Evolutionary conservation across 2,888 invertebrate genomes (phyloP).

Genomic region (Deroplatys truncata): DNA sequence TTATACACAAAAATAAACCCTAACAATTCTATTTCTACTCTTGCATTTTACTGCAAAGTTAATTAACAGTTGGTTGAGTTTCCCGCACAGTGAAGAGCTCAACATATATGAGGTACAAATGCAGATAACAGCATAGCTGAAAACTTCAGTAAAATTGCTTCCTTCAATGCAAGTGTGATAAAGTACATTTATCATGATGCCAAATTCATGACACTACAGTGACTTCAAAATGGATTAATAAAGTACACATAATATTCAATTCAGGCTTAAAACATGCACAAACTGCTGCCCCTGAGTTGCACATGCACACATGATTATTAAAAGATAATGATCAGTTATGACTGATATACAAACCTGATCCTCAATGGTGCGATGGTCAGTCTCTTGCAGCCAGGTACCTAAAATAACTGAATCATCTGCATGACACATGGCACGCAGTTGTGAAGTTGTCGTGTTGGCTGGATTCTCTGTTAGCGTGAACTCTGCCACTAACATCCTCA

Average conservation of each 20-base stretch:
- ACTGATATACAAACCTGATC: conserved; percentile 69
- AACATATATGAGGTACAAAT: not conserved
- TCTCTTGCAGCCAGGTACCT: conserved; percentile 93
- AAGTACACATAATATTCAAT: not conserved
- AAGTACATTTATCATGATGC: not conserved
- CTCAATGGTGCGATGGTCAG: conserved; percentile 93
- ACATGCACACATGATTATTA: not conserved
- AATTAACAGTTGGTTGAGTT: no score
- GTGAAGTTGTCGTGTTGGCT: conserved; percentile 84
- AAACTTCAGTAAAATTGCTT: not conserved
- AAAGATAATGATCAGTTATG: not conserved
- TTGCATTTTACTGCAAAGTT: no score
- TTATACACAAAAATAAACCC: no score
- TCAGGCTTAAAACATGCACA: not conserved
- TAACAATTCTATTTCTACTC: no score
- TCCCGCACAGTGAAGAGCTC: no score
- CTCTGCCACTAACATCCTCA: conserved; percentile 90
- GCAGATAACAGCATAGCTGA: not conserved
- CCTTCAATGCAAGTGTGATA: not conserved
- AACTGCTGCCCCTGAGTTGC: not conserved
- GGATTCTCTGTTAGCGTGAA: conserved; percentile 92
- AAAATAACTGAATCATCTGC: conserved; percentile 87
- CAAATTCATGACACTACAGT: not conserved
- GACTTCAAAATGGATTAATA: not conserved
- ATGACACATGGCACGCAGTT: conserved; percentile 77